phyloP scores from a whole-genome alignment of 1,140 invertebrate genomes.

The Lutraria rhynchaena region DNA sequence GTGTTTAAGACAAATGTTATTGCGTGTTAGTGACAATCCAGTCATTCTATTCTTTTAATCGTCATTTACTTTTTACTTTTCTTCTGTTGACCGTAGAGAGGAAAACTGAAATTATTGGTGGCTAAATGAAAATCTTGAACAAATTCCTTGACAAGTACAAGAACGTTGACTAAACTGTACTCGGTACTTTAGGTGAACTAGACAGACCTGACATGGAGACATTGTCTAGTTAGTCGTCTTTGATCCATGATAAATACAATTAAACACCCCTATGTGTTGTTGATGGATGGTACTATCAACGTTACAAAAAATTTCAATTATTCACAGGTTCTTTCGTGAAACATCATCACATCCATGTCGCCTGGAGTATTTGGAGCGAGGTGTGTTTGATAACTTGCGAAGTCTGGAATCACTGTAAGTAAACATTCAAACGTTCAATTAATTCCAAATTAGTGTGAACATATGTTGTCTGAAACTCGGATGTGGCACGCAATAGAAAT shows the following conservation, averaged over 20 bases:
- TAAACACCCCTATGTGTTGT: not conserved
- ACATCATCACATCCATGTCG: conserved; percentile 29
- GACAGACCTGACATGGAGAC: not conserved
- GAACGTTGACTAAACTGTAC: not conserved
- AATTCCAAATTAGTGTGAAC: too few relatives aligned
- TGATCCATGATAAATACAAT: not conserved
- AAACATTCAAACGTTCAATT: too few relatives aligned
- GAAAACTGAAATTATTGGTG: too few relatives aligned
- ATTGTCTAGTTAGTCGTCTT: not conserved
- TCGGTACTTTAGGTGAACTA: not conserved
- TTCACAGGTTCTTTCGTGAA: conserved; percentile 49
- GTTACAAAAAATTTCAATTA: not conserved
- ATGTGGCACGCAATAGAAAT: too few relatives aligned
- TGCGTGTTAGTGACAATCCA: too few relatives aligned
- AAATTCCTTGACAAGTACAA: not conserved
- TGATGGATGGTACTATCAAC: not conserved
- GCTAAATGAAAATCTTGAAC: too few relatives aligned
- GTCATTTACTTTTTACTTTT: too few relatives aligned
- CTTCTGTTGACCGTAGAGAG: too few relatives aligned
- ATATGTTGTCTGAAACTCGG: too few relatives aligned
- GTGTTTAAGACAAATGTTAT: too few relatives aligned
- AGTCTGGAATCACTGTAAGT: conserved; percentile 40
- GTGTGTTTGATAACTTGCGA: conserved; percentile 23
- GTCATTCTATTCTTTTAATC: too few relatives aligned
- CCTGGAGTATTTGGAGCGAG: conserved; percentile 38